Evolutionary conservation across 2,797 vertebrate species (phyloP).

Genomic region (Tinamus major): DNA sequence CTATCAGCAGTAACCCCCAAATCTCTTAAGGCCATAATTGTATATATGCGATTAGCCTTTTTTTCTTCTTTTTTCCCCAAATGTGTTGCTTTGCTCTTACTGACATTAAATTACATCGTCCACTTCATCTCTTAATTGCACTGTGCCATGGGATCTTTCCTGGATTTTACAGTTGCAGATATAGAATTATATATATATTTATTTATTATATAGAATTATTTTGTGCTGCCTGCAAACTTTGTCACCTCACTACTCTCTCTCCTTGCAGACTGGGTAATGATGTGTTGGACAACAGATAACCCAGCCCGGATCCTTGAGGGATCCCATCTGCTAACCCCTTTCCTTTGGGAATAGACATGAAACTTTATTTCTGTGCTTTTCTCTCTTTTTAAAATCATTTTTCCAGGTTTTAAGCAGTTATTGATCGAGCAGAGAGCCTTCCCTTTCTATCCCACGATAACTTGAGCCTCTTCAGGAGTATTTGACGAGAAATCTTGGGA

Average conservation of each 20-base stretch:
- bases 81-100: background rate
- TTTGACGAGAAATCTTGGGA: background rate
- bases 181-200: background rate
- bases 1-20: background rate
- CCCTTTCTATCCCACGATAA: background rate
- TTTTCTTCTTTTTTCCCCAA: background rate
- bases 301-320: background rate
- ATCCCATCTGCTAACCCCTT: background rate
- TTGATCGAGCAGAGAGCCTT: background rate
- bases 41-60: accelerated
- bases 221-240: background rate
- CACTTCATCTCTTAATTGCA: accelerated
- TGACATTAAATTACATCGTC: background rate
- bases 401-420: background rate
- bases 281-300: background rate
- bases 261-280: background rate
- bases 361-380: background rate
- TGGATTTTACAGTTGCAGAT: background rate
- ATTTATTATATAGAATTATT: background rate
- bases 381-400: too few relatives aligned
- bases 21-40: background rate
- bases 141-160: background rate
- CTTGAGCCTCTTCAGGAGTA: background rate
- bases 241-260: background rate
- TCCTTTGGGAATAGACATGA: background rate